A percentile compares a stretch with the other conserved stretches of the same genome.
phyloP scores from a whole-genome alignment of 2,113 vertebrate genomes.

The Bos taurus region DNA sequence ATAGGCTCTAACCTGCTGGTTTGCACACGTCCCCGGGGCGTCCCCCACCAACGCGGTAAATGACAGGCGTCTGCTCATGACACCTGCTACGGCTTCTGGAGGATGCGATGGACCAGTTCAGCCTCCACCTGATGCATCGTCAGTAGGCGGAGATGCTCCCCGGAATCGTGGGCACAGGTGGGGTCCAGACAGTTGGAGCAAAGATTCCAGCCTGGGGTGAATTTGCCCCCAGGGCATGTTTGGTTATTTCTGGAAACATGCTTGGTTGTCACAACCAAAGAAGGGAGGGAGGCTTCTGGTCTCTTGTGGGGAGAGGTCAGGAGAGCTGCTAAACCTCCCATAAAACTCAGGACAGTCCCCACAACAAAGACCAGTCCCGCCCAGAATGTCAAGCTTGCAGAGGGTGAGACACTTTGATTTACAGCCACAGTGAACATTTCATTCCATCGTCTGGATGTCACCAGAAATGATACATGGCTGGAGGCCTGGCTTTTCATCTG shows the following conservation, averaged over 20 bases:
- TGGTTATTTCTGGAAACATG: not conserved
- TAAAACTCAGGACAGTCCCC: accelerated
- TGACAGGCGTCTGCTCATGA: not conserved
- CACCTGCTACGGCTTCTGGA: not conserved
- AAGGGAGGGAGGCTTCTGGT: not conserved
- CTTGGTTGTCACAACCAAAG: not conserved
- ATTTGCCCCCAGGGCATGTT: not conserved
- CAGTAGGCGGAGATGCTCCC: accelerated
- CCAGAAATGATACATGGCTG: not conserved
- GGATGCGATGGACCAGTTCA: accelerated
- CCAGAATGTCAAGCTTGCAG: not conserved
- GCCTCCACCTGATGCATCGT: accelerated
- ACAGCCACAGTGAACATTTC: not conserved
- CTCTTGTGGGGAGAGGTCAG: accelerated
- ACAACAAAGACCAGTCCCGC: not conserved
- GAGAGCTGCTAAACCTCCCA: not conserved
- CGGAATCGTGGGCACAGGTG: accelerated
- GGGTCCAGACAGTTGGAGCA: not conserved
- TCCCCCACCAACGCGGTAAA: accelerated
- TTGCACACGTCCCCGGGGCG: accelerated
- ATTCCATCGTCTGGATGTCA: accelerated
- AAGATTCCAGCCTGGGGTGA: too few relatives aligned
- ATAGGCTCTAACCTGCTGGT: accelerated
- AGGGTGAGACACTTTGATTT: not conserved
- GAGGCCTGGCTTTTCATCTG: not conserved